phyloP scores from a whole-genome alignment of 1,140 invertebrate genomes.

The Drosophila aff. region DNA sequence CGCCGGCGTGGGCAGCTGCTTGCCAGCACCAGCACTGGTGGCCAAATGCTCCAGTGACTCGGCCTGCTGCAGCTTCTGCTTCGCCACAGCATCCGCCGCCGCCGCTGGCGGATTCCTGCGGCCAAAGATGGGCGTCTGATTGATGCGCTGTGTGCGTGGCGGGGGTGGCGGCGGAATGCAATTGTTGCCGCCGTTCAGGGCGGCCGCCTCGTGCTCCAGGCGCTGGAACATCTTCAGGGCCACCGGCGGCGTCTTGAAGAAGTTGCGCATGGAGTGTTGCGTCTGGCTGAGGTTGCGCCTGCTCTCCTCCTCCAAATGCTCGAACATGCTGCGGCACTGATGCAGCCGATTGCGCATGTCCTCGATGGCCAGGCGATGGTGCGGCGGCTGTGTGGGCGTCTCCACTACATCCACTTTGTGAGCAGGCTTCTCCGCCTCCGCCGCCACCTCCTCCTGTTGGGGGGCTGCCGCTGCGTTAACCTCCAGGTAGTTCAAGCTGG shows the following conservation, averaged over 20 bases:
- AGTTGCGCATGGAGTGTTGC: slow-evolving; percentile 75
- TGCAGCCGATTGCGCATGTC: slow-evolving; percentile 76
- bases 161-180: slow-evolving; percentile 5
- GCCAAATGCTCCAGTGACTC: slow-evolving; percentile 73
- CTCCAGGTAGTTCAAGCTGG: slow-evolving; percentile 81
- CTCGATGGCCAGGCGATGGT: slow-evolving; percentile 64
- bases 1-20: slow-evolving; percentile 24
- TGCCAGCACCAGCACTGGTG: slow-evolving; percentile 6
- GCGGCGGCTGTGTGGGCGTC: not conserved
- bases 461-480: slow-evolving; percentile 44
- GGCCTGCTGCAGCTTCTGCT: slow-evolving; percentile 56
- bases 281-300: slow-evolving; percentile 69
- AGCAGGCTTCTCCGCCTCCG: not conserved
- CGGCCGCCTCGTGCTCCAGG: slow-evolving; percentile 66
- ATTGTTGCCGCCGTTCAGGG: slow-evolving; percentile 35
- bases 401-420: slow-evolving; percentile 2
- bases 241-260: slow-evolving; percentile 79
- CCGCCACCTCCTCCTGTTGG: not conserved
- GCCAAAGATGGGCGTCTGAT: slow-evolving; percentile 83
- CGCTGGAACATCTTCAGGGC: slow-evolving; percentile 81
- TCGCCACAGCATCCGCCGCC: not conserved
- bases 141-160: slow-evolving; percentile 68
- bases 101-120: slow-evolving; percentile 36
- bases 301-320: slow-evolving; percentile 76
- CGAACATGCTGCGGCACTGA: slow-evolving; percentile 78